Conservation (phyloP, 2,888 invertebrate genomes). For the Diloba caeruleocephala region DNA sequence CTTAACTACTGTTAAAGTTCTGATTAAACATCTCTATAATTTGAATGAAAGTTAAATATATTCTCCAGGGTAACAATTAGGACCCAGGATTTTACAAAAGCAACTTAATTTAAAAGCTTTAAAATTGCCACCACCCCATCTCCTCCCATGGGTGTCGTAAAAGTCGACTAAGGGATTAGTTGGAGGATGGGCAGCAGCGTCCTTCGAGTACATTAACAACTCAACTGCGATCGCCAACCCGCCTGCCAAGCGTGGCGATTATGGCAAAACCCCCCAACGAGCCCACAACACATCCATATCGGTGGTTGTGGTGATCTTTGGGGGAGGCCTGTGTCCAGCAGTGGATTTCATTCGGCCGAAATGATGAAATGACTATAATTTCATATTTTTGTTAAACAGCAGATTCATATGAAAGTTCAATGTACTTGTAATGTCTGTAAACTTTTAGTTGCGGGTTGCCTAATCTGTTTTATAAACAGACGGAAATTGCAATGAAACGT, state of each 20-base stretch:
- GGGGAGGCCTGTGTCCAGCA: too few relatives aligned
- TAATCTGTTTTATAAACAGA: slow-evolving; percentile 2
- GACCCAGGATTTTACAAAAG: slow-evolving; percentile 4
- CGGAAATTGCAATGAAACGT: background rate
- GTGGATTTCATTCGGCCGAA: too few relatives aligned
- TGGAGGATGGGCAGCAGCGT: too few relatives aligned
- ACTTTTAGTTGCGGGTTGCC: background rate
- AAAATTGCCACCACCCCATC: too few relatives aligned
- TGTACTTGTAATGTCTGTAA: slow-evolving; percentile 3
- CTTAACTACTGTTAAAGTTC: slow-evolving; percentile 1
- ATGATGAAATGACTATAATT: background rate
- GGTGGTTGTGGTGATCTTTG: too few relatives aligned
- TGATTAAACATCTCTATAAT: slow-evolving; percentile 1
- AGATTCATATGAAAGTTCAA: background rate
- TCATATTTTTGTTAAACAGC: background rate
- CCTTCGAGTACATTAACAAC: too few relatives aligned
- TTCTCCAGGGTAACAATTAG: slow-evolving; percentile 3
- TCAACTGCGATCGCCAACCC: too few relatives aligned
- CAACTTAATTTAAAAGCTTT: slow-evolving; percentile 6
- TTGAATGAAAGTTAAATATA: background rate
- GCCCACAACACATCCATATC: too few relatives aligned
- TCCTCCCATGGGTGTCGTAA: too few relatives aligned
- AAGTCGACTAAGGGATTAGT: too few relatives aligned
- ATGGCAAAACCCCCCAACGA: too few relatives aligned
- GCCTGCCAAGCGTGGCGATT: too few relatives aligned